A percentile compares a stretch with the other conserved stretches of the same genome.
Conservation (phyloP, 92 coral and sea anemone genomes). For the Desmophyllum pertusum region DNA sequence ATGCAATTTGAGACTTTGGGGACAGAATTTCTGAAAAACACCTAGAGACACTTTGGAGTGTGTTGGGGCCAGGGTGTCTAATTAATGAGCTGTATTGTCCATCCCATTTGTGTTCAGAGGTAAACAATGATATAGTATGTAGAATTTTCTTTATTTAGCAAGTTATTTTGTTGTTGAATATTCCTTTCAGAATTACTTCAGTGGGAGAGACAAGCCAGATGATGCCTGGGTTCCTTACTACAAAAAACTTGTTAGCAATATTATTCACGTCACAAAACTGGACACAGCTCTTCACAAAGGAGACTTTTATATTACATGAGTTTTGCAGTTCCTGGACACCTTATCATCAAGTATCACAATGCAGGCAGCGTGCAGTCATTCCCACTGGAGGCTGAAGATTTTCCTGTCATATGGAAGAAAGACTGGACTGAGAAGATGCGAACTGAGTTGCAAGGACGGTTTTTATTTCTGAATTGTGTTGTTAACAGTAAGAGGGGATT, state of each 20-base stretch:
- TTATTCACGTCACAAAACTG: conserved; percentile 77
- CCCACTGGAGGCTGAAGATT: conserved; percentile 84
- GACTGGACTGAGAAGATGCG: conserved; percentile 87
- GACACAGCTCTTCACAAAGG: conserved; percentile 87
- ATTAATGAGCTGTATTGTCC: background rate
- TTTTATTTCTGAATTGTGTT: conserved; percentile 90
- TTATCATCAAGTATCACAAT: conserved; percentile 82
- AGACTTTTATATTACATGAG: conserved; percentile 88
- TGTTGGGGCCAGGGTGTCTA: too few species aligned
- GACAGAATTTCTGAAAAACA: too few species aligned
- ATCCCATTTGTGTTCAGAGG: background rate
- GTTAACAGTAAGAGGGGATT: conserved; percentile 75
- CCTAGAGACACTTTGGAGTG: too few species aligned
- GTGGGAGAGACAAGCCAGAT: conserved; percentile 78
- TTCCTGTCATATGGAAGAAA: conserved; percentile 76
- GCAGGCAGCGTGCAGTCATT: conserved; percentile 80
- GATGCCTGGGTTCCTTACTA: conserved; percentile 94
- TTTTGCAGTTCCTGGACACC: conserved; percentile 87
- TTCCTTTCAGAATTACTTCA: conserved; percentile 71
- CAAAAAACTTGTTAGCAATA: conserved; percentile 86
- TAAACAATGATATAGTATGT: background rate
- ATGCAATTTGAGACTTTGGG: too few species aligned
- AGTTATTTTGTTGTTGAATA: background rate
- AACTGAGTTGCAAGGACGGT: conserved; percentile 85
- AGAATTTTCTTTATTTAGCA: background rate